Conservation (phyloP, 2,113 vertebrate species). For the Pseudonaja textilis region DNA sequence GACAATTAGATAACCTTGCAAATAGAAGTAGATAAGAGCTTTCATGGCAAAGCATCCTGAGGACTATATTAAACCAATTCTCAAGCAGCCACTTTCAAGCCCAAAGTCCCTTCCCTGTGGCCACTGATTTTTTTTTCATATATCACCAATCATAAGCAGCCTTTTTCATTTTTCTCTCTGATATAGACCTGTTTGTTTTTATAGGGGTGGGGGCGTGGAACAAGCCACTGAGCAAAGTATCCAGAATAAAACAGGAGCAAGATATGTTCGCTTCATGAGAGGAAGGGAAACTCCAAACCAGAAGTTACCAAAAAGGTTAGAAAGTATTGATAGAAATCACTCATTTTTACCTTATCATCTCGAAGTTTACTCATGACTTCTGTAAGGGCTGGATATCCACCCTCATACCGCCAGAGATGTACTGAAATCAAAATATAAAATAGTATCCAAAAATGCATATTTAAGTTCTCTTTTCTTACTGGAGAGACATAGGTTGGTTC, state of each 20-base stretch:
- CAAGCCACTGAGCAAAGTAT: neutral
- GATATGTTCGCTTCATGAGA: neutral
- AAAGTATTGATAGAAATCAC: neutral
- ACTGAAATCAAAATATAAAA: slow-evolving; percentile 75
- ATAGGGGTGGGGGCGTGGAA: neutral
- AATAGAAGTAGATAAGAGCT: neutral
- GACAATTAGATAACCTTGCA: neutral
- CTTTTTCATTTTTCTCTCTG: neutral
- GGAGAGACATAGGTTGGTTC: neutral
- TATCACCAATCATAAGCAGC: neutral
- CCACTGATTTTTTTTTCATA: neutral
- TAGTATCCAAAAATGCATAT: slow-evolving; percentile 4
- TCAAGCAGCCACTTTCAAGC: neutral
- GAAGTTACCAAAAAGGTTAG: neutral
- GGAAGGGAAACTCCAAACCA: neutral
- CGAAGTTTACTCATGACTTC: slow-evolving; percentile 97
- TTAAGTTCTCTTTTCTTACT: slow-evolving; percentile 24
- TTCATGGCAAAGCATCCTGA: neutral
- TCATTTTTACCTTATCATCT: slow-evolving; percentile 84
- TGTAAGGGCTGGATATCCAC: slow-evolving; percentile 97
- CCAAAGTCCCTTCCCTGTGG: neutral
- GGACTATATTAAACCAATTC: neutral
- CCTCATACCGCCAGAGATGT: slow-evolving; percentile 96
- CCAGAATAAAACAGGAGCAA: neutral
- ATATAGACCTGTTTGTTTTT: neutral